Percentiles rank a stretch among this genome's conserved stretches.
phyloP scores from a whole-genome alignment of 2,113 vertebrate species.

The Channa argus region DNA sequence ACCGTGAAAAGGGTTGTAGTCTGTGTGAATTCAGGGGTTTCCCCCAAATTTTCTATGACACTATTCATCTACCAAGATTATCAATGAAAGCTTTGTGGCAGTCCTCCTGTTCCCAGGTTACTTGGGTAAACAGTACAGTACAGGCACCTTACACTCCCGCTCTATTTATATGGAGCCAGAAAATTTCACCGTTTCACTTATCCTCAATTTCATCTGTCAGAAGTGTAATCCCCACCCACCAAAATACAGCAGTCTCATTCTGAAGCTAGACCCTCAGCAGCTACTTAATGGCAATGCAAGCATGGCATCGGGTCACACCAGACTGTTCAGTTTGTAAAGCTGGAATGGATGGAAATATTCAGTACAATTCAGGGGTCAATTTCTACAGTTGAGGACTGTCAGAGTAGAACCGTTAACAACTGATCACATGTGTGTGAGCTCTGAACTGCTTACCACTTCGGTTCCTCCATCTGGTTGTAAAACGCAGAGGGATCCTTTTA shows the following conservation, averaged over 20 bases:
- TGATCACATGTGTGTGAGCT: constrained; percentile 15
- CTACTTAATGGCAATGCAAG: constrained; percentile 3
- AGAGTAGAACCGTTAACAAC: constrained; percentile 27
- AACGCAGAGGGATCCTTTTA: constrained; percentile 65
- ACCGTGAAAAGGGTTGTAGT: constrained; percentile 70
- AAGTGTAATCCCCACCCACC: constrained; percentile 52
- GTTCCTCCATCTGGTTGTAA: constrained; percentile 66
- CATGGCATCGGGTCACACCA: constrained; percentile 27
- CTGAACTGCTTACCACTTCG: constrained; percentile 19
- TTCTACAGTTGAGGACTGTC: constrained; percentile 5
- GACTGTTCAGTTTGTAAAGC: constrained; percentile 4
- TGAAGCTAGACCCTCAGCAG: constrained; percentile 49
- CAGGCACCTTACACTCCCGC: constrained; percentile 72
- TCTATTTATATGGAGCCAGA: constrained; percentile 72
- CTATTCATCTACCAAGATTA: constrained; percentile 74
- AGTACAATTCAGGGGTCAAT: neutral
- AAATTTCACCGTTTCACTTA: constrained; percentile 68
- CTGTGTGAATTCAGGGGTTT: constrained; percentile 66
- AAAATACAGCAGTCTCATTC: constrained; percentile 38
- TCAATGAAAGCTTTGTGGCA: constrained; percentile 84
- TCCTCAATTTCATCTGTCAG: constrained; percentile 73
- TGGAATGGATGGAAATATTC: constrained; percentile 9
- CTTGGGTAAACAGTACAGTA: constrained; percentile 76
- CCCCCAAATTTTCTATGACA: constrained; percentile 75
- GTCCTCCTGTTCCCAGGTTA: constrained; percentile 69